phyloP scores from a whole-genome alignment of 2,113 vertebrate genomes.

The Acrocephalus arundinaceus region DNA sequence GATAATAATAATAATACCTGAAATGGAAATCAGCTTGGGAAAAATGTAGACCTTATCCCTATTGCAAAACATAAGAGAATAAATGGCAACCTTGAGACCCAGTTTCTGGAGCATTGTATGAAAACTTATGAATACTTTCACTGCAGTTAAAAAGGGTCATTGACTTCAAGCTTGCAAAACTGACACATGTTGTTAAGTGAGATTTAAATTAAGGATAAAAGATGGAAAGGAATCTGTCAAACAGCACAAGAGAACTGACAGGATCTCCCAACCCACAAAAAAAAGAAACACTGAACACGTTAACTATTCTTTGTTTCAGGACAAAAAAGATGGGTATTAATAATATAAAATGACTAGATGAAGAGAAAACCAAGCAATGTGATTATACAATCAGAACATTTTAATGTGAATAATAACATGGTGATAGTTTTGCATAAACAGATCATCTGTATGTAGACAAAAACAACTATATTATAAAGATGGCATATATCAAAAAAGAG shows the following conservation, averaged over 20 bases:
- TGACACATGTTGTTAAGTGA: background rate
- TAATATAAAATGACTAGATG: background rate
- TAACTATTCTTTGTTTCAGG: background rate
- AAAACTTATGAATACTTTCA: background rate
- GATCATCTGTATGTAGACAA: background rate
- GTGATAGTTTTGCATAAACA: background rate
- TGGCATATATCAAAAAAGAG: background rate
- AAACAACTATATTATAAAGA: background rate
- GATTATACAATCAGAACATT: background rate
- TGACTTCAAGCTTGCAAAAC: background rate
- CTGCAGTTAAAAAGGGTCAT: background rate
- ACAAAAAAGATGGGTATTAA: background rate
- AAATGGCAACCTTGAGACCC: background rate
- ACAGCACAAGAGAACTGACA: background rate
- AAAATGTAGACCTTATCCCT: background rate
- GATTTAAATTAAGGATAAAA: background rate
- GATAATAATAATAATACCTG: background rate
- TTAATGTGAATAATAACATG: background rate
- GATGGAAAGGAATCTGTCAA: background rate
- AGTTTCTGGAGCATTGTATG: background rate
- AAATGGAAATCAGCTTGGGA: background rate
- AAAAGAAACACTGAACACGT: background rate
- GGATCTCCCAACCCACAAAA: background rate
- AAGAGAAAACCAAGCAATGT: background rate
- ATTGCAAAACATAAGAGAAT: background rate